phyloP scores from a whole-genome alignment of 2,888 invertebrate genomes.

The Incurvaria masculella region DNA sequence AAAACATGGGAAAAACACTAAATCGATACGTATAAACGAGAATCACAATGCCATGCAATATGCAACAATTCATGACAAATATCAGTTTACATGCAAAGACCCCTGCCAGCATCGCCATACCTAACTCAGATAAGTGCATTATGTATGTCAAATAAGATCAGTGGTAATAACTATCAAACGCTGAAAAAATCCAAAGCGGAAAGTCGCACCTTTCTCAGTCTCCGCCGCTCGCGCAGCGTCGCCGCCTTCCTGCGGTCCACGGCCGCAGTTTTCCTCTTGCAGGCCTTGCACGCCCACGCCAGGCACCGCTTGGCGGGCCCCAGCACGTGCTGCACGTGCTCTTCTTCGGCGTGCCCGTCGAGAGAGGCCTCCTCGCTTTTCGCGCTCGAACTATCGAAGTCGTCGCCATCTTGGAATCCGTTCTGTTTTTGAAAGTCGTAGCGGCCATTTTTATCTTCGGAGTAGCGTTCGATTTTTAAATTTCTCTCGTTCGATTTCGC shows the following conservation, averaged over 20 bases:
- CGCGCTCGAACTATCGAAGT: conserved; percentile 1
- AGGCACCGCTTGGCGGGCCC: conserved; percentile 73
- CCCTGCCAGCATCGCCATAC: too few species aligned
- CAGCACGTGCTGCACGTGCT: conserved; percentile 48
- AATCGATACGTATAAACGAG: too few species aligned
- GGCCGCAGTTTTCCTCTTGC: conserved; percentile 93
- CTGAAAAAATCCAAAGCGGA: too few species aligned
- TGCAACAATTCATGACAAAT: too few species aligned
- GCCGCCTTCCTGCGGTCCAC: conserved; percentile 97
- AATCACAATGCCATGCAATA: too few species aligned
- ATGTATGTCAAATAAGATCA: too few species aligned
- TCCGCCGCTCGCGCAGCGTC: conserved; percentile 87
- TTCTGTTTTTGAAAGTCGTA: conserved; percentile 1
- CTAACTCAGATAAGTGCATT: too few species aligned
- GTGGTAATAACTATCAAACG: too few species aligned
- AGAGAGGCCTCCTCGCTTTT: conserved; percentile 24
- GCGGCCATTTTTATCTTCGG: conserved; percentile 17
- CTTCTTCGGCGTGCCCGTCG: conserved; percentile 18
- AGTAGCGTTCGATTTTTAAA: conserved; percentile 25
- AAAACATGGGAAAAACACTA: too few species aligned
- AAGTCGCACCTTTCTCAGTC: conserved; percentile 83
- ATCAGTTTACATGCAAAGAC: too few species aligned
- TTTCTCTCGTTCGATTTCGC: conserved; percentile 14
- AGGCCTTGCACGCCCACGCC: conserved; percentile 97
- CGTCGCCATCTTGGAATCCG: neutral